Conservation (phyloP, 2,797 vertebrate species). For the Betta splendens region DNA sequence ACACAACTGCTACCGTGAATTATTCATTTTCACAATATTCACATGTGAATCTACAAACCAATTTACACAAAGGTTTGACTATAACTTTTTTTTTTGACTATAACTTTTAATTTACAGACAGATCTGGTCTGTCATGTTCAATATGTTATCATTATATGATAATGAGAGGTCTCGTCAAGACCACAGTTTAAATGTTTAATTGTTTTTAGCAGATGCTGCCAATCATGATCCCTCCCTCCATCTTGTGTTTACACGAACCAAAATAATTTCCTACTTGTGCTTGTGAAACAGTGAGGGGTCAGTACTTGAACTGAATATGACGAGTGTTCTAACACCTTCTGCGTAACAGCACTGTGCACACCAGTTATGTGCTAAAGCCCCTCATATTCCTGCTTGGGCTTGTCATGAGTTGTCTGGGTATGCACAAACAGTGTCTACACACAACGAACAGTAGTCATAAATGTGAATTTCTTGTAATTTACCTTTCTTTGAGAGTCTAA, state of each 20-base stretch:
- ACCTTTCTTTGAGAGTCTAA: slow-evolving; percentile 79
- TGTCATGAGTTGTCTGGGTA: slow-evolving; percentile 72
- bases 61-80: no score
- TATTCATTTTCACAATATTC: no score
- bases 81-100: no score
- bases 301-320: slow-evolving; percentile 62
- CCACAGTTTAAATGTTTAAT: no score
- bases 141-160: slow-evolving; percentile 58
- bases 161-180: slow-evolving; percentile 16
- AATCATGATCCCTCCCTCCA: not conserved
- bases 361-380: slow-evolving; percentile 78
- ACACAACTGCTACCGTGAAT: not conserved
- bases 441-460: no score
- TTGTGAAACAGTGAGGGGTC: not conserved
- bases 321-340: slow-evolving; percentile 29
- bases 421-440: no score
- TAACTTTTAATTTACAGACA: slow-evolving; percentile 41
- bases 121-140: slow-evolving; percentile 1
- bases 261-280: slow-evolving; percentile 26
- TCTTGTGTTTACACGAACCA: slow-evolving; percentile 4
- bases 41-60: no score
- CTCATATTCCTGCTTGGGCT: slow-evolving; percentile 78
- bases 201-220: slow-evolving; percentile 12
- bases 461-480: slow-evolving; percentile 76
- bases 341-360: slow-evolving; percentile 76